Conservation (phyloP, 1,140 invertebrate species). For the Eriosoma lanigerum region DNA sequence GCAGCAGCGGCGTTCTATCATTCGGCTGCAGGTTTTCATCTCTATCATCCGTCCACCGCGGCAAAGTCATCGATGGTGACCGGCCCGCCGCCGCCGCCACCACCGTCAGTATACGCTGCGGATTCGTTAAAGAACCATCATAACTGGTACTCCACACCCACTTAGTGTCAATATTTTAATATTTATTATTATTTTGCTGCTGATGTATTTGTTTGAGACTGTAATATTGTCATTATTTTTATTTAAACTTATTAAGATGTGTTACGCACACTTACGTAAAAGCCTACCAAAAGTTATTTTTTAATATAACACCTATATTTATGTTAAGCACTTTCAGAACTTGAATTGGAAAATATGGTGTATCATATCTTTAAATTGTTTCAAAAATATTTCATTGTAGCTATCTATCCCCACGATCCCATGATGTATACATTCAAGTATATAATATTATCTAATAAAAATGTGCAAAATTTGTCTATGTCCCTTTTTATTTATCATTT, state of each 20-base stretch:
- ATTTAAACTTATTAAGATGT: not conserved
- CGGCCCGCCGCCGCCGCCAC: constrained; percentile 53
- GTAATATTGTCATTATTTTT: constrained; percentile 34
- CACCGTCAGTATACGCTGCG: constrained; percentile 60
- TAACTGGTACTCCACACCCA: constrained; percentile 77
- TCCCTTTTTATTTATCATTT: no score
- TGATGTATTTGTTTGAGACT: constrained; percentile 33
- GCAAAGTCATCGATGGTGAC: constrained; percentile 62
- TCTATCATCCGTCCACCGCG: constrained; percentile 70
- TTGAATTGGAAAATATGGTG: no score
- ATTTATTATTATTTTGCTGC: constrained; percentile 5
- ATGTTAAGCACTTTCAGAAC: no score
- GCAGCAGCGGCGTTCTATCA: constrained; percentile 85
- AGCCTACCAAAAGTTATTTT: constrained; percentile 8
- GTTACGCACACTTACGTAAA: not conserved
- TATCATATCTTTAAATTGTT: no score
- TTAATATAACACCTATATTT: no score
- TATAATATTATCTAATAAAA: no score
- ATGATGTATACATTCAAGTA: no score
- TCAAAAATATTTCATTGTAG: not conserved
- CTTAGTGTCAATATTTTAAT: constrained; percentile 59
- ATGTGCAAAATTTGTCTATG: no score
- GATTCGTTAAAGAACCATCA: constrained; percentile 61
- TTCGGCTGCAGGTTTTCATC: constrained; percentile 78
- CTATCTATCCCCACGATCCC: no score